These are phyloP conservation scores for Prietella phreatophila DNA, from an alignment of 2,113 vertebrate genomes.

Conservation along the genomic window DNA sequence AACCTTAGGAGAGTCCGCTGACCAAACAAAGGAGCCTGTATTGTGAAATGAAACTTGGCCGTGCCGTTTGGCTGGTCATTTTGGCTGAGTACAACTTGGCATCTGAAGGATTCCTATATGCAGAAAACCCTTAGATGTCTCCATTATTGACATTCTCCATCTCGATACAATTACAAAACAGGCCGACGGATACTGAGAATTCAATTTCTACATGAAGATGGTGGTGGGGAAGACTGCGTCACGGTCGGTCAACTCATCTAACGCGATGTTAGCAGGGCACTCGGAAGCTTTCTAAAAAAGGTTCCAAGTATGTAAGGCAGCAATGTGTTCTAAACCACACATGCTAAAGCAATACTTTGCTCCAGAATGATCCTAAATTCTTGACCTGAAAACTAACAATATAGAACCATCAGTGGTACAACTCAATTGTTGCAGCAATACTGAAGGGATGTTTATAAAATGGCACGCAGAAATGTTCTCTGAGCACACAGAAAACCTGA, in stretches of 20 bases:
- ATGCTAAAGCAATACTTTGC: background rate
- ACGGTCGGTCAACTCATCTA: background rate
- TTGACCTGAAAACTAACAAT: background rate
- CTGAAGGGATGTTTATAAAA: background rate
- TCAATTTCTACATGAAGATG: conserved; percentile 17
- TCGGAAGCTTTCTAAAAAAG: background rate
- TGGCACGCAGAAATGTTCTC: background rate
- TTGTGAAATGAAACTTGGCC: conserved; percentile 47
- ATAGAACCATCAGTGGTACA: background rate
- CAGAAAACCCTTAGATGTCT: conserved; percentile 38
- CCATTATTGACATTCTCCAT: conserved; percentile 8
- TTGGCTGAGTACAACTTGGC: conserved; percentile 31
- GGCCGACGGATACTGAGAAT: background rate
- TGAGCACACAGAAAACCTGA: background rate
- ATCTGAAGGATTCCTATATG: conserved; percentile 34
- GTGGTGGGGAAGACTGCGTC: background rate
- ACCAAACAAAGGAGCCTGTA: conserved; percentile 49
- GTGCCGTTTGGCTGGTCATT: conserved; percentile 33
- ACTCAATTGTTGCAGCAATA: background rate
- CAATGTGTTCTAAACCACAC: background rate
- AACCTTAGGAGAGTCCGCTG: conserved; percentile 28
- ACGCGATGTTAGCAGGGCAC: background rate
- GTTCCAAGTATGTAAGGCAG: background rate
- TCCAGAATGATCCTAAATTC: background rate
- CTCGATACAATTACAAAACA: conserved; percentile 2